Conservation (phyloP, 2,888 invertebrate species). For the Diplazon laetatorius region DNA sequence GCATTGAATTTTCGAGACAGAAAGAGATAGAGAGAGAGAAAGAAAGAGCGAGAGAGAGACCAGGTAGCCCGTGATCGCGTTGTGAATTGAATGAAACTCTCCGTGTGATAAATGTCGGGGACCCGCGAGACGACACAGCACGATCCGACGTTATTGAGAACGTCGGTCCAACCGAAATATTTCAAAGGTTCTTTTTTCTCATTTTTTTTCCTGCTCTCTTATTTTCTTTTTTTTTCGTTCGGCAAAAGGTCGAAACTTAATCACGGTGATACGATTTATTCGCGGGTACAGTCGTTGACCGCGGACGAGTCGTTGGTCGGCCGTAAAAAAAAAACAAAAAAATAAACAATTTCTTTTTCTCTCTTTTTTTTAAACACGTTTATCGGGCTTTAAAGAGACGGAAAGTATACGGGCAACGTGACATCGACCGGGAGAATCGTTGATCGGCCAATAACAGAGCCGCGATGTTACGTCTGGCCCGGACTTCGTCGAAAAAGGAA, state of each 20-base stretch:
- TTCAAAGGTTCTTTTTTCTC: slow-evolving; percentile 37
- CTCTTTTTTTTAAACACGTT: too few relatives aligned
- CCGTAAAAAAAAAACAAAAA: too few relatives aligned
- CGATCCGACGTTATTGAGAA: slow-evolving; percentile 15
- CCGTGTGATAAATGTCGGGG: slow-evolving; percentile 44
- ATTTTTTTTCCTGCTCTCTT: too few relatives aligned
- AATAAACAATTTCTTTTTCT: too few relatives aligned
- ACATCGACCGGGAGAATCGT: background rate
- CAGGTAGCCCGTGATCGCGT: slow-evolving; percentile 10
- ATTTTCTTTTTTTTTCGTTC: too few relatives aligned
- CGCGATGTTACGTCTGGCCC: background rate
- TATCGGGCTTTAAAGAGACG: background rate
- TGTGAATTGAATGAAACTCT: slow-evolving; percentile 54
- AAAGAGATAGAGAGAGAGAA: too few relatives aligned
- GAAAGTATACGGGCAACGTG: background rate
- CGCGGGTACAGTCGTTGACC: slow-evolving; percentile 2
- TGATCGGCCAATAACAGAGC: background rate
- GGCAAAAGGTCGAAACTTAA: slow-evolving; percentile 51
- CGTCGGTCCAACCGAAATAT: slow-evolving; percentile 23
- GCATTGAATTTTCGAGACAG: background rate
- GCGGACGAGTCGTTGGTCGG: background rate
- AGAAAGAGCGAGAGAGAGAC: too few relatives aligned
- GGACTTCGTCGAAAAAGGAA: background rate
- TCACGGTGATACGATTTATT: slow-evolving; percentile 18
- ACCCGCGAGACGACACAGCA: slow-evolving; percentile 1